A percentile compares a stretch with the other conserved stretches of the same genome.
phyloP scores from a whole-genome alignment of 1,140 invertebrate species.

The Galleria mellonella region DNA sequence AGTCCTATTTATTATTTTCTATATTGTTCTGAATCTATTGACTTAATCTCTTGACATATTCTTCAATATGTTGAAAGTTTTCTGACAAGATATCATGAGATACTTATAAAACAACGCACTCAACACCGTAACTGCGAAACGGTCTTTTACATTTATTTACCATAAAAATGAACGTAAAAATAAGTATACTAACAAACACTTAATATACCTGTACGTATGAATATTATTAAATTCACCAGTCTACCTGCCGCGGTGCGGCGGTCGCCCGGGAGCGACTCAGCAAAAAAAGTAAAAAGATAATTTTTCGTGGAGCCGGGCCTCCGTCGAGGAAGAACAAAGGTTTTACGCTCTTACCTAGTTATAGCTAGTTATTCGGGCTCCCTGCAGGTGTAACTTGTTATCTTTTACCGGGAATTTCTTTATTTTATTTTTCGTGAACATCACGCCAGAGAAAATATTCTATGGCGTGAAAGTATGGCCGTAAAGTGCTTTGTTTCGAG shows the following conservation, averaged over 20 bases:
- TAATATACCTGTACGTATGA: constrained; percentile 3
- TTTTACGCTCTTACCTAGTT: constrained; percentile 53
- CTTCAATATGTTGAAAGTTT: too few species aligned
- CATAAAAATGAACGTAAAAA: too few species aligned
- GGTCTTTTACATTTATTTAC: too few species aligned
- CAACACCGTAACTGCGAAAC: too few species aligned
- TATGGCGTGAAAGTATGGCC: constrained; percentile 18
- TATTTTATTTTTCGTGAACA: constrained; percentile 35
- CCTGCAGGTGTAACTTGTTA: constrained; percentile 65
- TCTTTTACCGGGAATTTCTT: constrained; percentile 50
- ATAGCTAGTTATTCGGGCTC: constrained; percentile 52
- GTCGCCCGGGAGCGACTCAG: constrained; percentile 33
- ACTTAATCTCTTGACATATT: too few species aligned
- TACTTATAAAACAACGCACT: too few species aligned
- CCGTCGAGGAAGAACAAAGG: constrained; percentile 60
- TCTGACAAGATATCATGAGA: too few species aligned
- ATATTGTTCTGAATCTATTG: too few species aligned
- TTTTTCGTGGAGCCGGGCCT: constrained; percentile 48
- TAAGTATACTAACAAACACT: not conserved
- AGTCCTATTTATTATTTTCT: too few species aligned
- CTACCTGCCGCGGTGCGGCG: constrained; percentile 46
- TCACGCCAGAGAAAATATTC: constrained; percentile 17
- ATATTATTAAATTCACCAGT: constrained; percentile 40
- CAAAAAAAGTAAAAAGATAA: constrained; percentile 66
- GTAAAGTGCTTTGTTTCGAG: constrained; percentile 8